Percentiles rank a stretch among this genome's conserved stretches.
These are phyloP conservation scores for Hypomecis punctinalis DNA, from an alignment of 2,888 invertebrate species.

Conservation along the genomic window DNA sequence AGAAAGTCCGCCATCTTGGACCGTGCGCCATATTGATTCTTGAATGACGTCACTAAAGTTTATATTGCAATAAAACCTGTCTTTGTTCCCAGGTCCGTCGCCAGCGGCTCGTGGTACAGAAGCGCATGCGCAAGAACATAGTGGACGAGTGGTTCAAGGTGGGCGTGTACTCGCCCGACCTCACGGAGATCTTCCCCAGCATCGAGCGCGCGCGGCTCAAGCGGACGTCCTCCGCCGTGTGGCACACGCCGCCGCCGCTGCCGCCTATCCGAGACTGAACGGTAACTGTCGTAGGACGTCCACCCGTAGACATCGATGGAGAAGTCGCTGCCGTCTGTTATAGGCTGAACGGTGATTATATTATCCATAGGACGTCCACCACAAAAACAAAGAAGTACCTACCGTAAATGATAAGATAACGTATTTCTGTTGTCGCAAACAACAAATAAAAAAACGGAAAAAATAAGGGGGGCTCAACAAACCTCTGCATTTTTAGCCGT, in stretches of 20 bases:
- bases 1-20: too few species aligned
- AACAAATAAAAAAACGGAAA: too few species aligned
- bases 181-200: conserved; percentile 87
- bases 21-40: too few species aligned
- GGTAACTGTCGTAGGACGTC: background rate
- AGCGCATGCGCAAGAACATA: conserved; percentile 63
- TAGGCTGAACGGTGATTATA: background rate
- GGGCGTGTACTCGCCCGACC: conserved; percentile 86
- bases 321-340: too few species aligned
- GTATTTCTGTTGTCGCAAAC: too few species aligned
- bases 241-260: conserved; percentile 88
- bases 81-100: conserved; percentile 64
- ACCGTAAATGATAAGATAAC: too few species aligned
- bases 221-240: conserved; percentile 90
- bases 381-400: too few species aligned
- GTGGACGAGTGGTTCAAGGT: conserved; percentile 87
- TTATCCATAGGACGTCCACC: background rate
- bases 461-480: too few species aligned
- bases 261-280: conserved; percentile 77
- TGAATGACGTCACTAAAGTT: too few species aligned
- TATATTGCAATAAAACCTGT: too few species aligned
- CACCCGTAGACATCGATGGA: background rate
- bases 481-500: too few species aligned
- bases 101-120: conserved; percentile 74
- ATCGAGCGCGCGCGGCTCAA: conserved; percentile 87